Base-by-base conservation (phyloP, 2,113 vertebrate genomes). In the Heterotilapia buettikoferi region DNA sequence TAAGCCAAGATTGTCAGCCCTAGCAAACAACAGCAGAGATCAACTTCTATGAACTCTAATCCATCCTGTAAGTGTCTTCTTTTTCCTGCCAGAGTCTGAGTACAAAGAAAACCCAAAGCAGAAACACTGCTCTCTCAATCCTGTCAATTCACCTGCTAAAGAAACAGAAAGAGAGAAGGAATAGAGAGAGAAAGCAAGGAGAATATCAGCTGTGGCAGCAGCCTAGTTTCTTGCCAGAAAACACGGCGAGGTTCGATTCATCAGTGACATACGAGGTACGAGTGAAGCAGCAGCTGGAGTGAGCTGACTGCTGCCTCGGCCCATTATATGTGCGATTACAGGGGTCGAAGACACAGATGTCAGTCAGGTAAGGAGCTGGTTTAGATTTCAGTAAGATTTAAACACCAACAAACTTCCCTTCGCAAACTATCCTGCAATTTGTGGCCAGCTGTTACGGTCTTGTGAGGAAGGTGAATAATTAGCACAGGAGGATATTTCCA, bases 31-130 rank as follows among this genome's bases (percentile, higher is more conserved):
- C 63, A 85, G 84, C 89, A 50, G 21, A 31, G 87, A 93, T 86
- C 71, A 36, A 45, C 88, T 87, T 90, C 63, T 88, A 21, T 86
- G 56, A 91, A 80, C 83, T 83, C 26, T 81, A 87, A 92, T 90
- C 86, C 71, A 1, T 36, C 57, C 83, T 86, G 86, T 82, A 79
- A 90, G 79, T 11, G 36, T 90, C 57, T 47, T 83, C 80, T 71
- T 76, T 84, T 82, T 82, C 54, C 78, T 81, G 73, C 52, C 82
- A 31, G 21, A 38, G 16, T 7, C 31, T 45, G 61, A 88, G 54
- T 45, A 89, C 61, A 90, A 88, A 88, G 50, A 52, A 81, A 90
- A 88, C 86, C 82, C 80, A 81, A 8, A 89, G 88, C 78, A 89
- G 83, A 80, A 12, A 79, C 21, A 82, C 52, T 14, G 40, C 54